phyloP scores from a whole-genome alignment of 2,888 invertebrate species.

The Mamestra brassicae region DNA sequence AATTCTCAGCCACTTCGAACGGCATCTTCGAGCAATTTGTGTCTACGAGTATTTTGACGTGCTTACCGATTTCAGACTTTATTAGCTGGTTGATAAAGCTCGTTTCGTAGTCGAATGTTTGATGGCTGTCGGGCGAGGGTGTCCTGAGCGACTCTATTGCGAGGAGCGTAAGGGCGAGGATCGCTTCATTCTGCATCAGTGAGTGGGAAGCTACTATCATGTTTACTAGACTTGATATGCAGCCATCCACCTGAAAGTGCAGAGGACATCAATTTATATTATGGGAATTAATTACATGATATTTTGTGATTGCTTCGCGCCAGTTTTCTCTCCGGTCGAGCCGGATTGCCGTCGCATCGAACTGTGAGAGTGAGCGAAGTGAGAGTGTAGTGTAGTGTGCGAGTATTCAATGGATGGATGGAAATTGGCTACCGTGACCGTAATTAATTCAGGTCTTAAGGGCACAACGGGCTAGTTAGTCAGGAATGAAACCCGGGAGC shows the following conservation, averaged over 20 bases:
- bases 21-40: slow-evolving; percentile 88
- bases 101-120: slow-evolving; percentile 76
- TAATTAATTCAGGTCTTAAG: too few species aligned
- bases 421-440: too few species aligned
- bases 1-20: slow-evolving; percentile 87
- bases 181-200: slow-evolving; percentile 97
- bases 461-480: too few species aligned
- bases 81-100: slow-evolving; percentile 81
- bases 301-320: too few species aligned
- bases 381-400: too few species aligned
- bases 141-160: slow-evolving; percentile 78
- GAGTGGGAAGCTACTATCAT: slow-evolving; percentile 96
- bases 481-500: too few species aligned
- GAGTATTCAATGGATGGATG: too few species aligned
- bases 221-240: slow-evolving; percentile 94
- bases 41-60: slow-evolving; percentile 86
- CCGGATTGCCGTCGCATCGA: too few species aligned
- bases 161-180: slow-evolving; percentile 93
- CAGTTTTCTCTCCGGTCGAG: too few species aligned
- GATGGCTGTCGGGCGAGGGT: slow-evolving; percentile 64
- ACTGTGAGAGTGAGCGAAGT: too few species aligned
- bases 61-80: slow-evolving; percentile 89
- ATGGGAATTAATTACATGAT: too few species aligned
- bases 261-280: not conserved
- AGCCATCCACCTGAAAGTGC: slow-evolving; percentile 91